These are phyloP conservation scores for Microcebus griseorufus DNA, from an alignment of 2,113 vertebrate species.

Conservation along the genomic window DNA sequence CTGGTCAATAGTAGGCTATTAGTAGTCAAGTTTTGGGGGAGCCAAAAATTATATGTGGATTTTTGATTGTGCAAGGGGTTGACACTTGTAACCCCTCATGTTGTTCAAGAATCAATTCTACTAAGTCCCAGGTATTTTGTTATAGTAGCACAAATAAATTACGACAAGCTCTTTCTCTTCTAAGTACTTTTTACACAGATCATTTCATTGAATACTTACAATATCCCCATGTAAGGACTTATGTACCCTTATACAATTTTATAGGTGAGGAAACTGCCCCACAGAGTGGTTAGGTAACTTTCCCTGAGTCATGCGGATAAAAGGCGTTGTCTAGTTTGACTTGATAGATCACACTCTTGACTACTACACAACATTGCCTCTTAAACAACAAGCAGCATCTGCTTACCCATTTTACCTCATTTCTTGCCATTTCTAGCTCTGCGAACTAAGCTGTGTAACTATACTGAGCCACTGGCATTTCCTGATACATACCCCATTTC, in stretches of 20 bases:
- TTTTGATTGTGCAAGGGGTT: not conserved
- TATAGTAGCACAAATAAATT: not conserved
- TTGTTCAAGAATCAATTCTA: not conserved
- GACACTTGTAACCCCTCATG: not conserved
- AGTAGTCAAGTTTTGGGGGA: not conserved
- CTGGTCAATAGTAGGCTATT: not conserved
- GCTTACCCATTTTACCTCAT: not conserved
- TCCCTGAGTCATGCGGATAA: not conserved
- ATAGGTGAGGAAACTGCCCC: not conserved
- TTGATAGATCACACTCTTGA: not conserved
- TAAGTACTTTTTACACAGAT: not conserved
- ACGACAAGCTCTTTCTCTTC: not conserved
- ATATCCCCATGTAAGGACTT: not conserved
- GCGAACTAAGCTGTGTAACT: not conserved
- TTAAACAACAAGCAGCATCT: not conserved
- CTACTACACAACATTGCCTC: not conserved
- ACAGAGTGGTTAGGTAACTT: not conserved
- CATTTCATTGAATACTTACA: not conserved
- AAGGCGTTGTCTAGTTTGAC: too few relatives aligned
- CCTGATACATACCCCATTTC: not conserved
- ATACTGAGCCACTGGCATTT: not conserved
- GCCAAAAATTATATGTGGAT: not conserved
- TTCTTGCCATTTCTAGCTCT: not conserved
- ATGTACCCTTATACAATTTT: not conserved
- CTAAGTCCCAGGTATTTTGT: not conserved